These are phyloP conservation scores for Centropus bengalensis DNA, from an alignment of 2,113 vertebrate species.

Conservation along the genomic window DNA sequence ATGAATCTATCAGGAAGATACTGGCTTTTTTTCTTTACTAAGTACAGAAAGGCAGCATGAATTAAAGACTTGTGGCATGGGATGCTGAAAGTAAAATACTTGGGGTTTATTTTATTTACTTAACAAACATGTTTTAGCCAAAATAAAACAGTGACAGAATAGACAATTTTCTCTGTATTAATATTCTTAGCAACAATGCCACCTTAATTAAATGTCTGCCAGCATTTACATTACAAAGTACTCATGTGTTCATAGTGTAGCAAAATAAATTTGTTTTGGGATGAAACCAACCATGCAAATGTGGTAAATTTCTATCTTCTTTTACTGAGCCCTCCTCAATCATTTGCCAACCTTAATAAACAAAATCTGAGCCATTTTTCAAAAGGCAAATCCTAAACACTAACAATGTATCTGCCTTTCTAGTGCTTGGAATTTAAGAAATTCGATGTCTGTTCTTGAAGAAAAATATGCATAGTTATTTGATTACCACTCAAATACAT, in stretches of 20 bases:
- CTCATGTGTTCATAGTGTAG: not conserved
- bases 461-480: not conserved
- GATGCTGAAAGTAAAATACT: not conserved
- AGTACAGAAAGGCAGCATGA: not conserved
- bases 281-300: not conserved
- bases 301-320: not conserved
- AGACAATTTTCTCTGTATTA: not conserved
- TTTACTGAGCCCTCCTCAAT: not conserved
- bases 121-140: slow-evolving; percentile 8
- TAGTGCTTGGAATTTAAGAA: not conserved
- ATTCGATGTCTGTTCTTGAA: not conserved
- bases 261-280: not conserved
- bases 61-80: not conserved
- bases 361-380: not conserved
- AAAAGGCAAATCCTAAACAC: not conserved
- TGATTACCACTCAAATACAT: not conserved
- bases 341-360: not conserved
- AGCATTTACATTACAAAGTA: not conserved
- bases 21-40: not conserved
- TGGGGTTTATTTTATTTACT: not conserved
- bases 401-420: not conserved
- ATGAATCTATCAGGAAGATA: not conserved
- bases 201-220: not conserved
- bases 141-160: slow-evolving; percentile 11
- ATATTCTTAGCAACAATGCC: not conserved